phyloP scores from a whole-genome alignment of 2,113 vertebrate species.

The Triplophysa dalaica region DNA sequence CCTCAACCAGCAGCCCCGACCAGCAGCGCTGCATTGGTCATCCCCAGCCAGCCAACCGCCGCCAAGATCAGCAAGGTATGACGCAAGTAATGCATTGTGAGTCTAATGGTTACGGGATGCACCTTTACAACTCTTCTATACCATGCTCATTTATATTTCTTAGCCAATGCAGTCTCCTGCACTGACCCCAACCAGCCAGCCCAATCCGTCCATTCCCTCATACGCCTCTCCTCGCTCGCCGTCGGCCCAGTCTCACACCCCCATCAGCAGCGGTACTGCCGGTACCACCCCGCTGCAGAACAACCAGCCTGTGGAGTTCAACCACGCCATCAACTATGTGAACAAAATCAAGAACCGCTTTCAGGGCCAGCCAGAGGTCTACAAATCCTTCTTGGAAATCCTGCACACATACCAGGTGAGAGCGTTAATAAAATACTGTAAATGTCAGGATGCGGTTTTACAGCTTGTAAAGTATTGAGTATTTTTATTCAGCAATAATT shows the following conservation, averaged over 20 bases:
- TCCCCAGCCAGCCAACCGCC: slow-evolving; percentile 81
- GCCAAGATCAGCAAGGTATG: slow-evolving; percentile 90
- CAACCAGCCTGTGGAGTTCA: slow-evolving; percentile 99
- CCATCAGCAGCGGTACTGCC: slow-evolving; percentile 88
- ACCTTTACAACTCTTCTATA: neutral
- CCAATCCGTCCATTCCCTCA: slow-evolving; percentile 89
- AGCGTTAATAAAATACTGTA: neutral
- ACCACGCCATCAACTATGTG: slow-evolving; percentile 98
- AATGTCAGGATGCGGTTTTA: neutral
- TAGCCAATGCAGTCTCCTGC: slow-evolving; percentile 92
- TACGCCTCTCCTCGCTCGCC: slow-evolving; percentile 93
- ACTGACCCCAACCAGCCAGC: slow-evolving; percentile 90
- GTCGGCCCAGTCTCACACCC: slow-evolving; percentile 89
- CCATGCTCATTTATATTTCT: neutral
- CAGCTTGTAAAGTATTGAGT: neutral
- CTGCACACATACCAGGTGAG: slow-evolving; percentile 95
- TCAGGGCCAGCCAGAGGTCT: slow-evolving; percentile 98
- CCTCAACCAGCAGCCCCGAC: slow-evolving; percentile 67
- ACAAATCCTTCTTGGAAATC: slow-evolving; percentile 98
- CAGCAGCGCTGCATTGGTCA: slow-evolving; percentile 76
- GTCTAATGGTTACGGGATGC: neutral
- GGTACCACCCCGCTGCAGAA: slow-evolving; percentile 90
- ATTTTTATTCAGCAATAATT: neutral
- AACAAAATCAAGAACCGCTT: slow-evolving; percentile 99
- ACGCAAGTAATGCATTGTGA: neutral